Base-by-base conservation (phyloP, 2,113 vertebrate genomes). In the Cnemophilus loriae region DNA sequence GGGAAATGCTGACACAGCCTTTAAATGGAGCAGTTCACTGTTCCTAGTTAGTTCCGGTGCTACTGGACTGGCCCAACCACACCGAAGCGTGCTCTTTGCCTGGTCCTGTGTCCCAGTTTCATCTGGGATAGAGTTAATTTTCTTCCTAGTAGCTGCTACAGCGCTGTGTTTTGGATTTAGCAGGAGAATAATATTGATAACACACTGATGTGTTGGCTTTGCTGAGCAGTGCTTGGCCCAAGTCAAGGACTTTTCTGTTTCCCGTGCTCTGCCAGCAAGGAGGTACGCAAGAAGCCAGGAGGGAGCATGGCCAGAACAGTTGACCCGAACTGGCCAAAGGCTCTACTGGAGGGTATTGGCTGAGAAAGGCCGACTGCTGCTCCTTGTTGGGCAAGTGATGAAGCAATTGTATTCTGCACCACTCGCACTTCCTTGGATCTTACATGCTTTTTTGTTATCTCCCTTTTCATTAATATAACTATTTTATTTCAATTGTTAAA, bases 51-150 rank as follows among this genome's bases (percentile, higher is more conserved):
- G 52, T 6, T 61, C 23, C 14, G 19, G 5, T 4, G 23, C 23
- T 12, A 18, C 32, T n/a, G 24, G 49, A 19, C 71, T 1, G 41
- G 52, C 65, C 61, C 78, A 24, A 7, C n/a, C 26, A 9, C 33
- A 47, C 39, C 0, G 57, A 47, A 42, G 42, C 1, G 0, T 8
- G n/a, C 35, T 53, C 35, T 10, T 21, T 9, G 33, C 59, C 56
- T 10, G 28, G 44, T 30, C 47, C 5, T 0, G 27, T 47, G 33
- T 65, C 33, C 44, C 24, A 13, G 22, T 49, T 75, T 61, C 13
- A 18, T 33, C 41, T 13, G 41, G 47, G 41, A 68, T 4, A 86
- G 46, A 60, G 41, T 56, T 61, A n/a, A 55, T 69, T 81, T 81
- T 56, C 60, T 39, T 56, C 83, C 76, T 28, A 56, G 55, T 5